Conservation (phyloP, 2,888 invertebrate genomes). For the Tipula lateralis region DNA sequence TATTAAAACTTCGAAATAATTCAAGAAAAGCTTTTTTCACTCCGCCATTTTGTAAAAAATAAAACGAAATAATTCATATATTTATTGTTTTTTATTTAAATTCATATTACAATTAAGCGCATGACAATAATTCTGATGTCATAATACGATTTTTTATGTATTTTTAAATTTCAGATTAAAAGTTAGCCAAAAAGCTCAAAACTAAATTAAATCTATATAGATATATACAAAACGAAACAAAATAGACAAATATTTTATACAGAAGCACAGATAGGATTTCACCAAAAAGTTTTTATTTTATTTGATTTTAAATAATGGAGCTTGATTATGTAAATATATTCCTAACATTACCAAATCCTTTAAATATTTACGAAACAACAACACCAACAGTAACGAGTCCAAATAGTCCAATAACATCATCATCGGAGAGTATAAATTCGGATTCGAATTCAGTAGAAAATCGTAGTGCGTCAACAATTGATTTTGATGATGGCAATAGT, state of each 20-base stretch:
- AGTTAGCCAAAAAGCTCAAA: not conserved
- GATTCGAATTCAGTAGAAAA: conserved; percentile 5
- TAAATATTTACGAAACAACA: not conserved
- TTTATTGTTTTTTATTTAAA: not conserved
- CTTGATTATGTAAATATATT: conserved; percentile 29
- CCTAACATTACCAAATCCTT: conserved; percentile 26
- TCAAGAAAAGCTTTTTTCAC: not conserved
- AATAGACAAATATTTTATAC: not conserved
- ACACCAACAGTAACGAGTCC: not conserved
- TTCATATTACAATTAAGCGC: not conserved
- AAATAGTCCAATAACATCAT: conserved; percentile 19
- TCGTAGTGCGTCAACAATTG: not conserved
- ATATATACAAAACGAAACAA: not conserved
- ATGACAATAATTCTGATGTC: conserved; percentile 24
- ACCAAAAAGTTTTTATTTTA: not conserved
- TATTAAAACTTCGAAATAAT: not conserved
- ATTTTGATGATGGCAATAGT: conserved; percentile 37
- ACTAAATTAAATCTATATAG: not conserved
- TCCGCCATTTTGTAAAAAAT: not conserved
- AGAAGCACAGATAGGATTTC: too few relatives aligned
- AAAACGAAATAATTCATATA: not conserved
- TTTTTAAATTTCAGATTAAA: not conserved
- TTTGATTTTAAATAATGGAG: conserved; percentile 3
- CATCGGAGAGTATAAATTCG: conserved; percentile 21
- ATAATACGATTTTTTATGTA: not conserved